A percentile compares a stretch with the other conserved stretches of the same genome.
Conservation (phyloP, 2,888 invertebrate species). For the Meiosimyza decipiens region DNA sequence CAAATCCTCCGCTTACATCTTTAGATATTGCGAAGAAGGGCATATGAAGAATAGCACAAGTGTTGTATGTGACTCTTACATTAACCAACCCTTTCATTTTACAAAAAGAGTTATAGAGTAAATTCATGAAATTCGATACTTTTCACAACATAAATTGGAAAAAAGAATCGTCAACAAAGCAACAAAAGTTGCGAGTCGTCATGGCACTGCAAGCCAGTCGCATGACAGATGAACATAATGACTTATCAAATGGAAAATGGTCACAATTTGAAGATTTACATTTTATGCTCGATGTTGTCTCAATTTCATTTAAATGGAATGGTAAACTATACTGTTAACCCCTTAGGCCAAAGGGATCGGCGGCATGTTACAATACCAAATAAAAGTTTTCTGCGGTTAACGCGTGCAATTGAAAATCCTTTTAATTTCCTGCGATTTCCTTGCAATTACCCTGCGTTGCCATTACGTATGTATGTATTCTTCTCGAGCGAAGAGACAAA, state of each 20-base stretch:
- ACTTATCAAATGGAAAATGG: constrained; percentile 35
- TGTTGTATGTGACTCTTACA: background rate
- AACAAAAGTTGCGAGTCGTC: constrained; percentile 20
- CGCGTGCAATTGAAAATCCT: constrained; percentile 46
- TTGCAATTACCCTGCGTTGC: constrained; percentile 22
- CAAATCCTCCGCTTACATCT: too few species aligned
- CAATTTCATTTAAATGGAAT: constrained; percentile 21
- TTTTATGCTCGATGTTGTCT: constrained; percentile 45
- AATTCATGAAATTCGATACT: constrained; percentile 43
- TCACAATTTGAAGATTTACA: constrained; percentile 23
- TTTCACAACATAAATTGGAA: constrained; percentile 18
- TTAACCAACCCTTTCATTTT: background rate
- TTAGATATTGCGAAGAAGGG: too few species aligned
- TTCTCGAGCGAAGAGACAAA: background rate
- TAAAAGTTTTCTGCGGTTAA: background rate
- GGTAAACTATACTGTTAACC: background rate
- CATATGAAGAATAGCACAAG: too few species aligned
- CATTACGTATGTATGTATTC: background rate
- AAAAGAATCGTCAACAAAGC: constrained; percentile 14
- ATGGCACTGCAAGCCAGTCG: constrained; percentile 26
- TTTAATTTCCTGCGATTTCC: constrained; percentile 61
- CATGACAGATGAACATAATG: constrained; percentile 44
- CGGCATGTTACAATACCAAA: background rate
- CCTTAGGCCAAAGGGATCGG: constrained; percentile 3
- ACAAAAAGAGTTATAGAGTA: constrained; percentile 17